Percentiles rank a stretch among this genome's conserved stretches.
These are phyloP conservation scores for Pseudomyrmex flavicornis DNA, from an alignment of 1,140 invertebrate species.

Conservation along the genomic window DNA sequence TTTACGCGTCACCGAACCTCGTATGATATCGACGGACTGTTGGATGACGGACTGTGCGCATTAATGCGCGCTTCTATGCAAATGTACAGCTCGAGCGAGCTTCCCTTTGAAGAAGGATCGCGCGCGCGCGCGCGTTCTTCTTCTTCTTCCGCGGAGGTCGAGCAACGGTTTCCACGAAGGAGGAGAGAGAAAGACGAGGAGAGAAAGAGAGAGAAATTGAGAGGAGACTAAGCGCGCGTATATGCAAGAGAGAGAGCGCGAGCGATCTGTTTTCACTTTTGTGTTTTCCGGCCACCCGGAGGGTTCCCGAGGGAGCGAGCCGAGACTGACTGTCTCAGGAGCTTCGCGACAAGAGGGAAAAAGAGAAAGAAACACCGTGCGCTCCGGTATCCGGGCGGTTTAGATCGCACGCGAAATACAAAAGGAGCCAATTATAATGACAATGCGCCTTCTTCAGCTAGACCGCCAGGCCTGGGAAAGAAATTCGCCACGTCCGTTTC, in stretches of 20 bases:
- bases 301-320: conserved; percentile 81
- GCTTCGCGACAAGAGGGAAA: neutral
- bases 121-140: conserved; percentile 14
- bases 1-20: neutral
- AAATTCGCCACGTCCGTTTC: conserved; percentile 81
- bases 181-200: conserved; percentile 15
- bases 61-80: neutral
- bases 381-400: conserved; percentile 76
- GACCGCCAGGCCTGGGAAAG: conserved; percentile 80
- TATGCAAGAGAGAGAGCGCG: neutral
- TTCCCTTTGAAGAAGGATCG: conserved; percentile 38
- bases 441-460: conserved; percentile 79
- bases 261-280: conserved; percentile 80
- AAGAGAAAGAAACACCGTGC: conserved; percentile 50
- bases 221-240: too few species aligned
- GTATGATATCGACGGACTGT: neutral
- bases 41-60: neutral
- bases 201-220: neutral
- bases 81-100: neutral
- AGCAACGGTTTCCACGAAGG: conserved; percentile 63
- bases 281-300: conserved; percentile 76
- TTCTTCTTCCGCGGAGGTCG: conserved; percentile 42
- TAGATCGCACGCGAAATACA: conserved; percentile 83
- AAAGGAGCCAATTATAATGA: conserved; percentile 85
- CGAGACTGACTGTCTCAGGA: conserved; percentile 78